Base-by-base conservation (phyloP, 2,888 invertebrate genomes). In the Tridacna gigas region DNA sequence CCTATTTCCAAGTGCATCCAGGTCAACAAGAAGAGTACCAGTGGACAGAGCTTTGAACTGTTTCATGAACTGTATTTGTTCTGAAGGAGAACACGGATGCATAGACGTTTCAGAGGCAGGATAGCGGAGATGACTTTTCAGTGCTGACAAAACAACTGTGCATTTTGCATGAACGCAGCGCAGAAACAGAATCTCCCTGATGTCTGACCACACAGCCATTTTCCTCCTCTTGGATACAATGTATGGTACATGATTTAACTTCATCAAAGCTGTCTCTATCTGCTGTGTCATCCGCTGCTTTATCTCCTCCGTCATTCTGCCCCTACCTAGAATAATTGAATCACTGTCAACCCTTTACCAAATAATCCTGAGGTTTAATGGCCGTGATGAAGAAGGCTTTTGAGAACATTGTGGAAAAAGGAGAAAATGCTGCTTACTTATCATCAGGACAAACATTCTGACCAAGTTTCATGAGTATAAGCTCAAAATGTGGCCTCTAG, bases 121-220 rank as follows among this genome's bases (percentile, higher is more conserved):
- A 56, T 86, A 89, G n/a, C 81, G 79, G 13, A 89, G 61, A 26
- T 84, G 77, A 13, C 71, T 66, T 66, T 90, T 90, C 65, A 91
- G 66, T 0, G 86, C 89, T 28, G 82, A 83, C 26, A 90, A 73
- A 18, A 91, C 90, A n/a, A 90, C 86, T 47, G 80, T 73, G 76
- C 91, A 91, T 0, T 75, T 45, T 11, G 79, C 74, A 74, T 86
- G 80, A 12, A 88, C 77, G 63, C 91, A 91, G 51, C 86, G 84
- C 4, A 90, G 83, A 28, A 91, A 89, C 15, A 90, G 74, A 0
- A 88, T 76, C 77, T 91, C 91, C 56, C 86, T 89, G 5, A 91
- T 65, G 77, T 91, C 90, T 0, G 89, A 84, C 90, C 91, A 91
- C 15, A 86, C 83, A 0, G 86, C 89, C 86, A 91, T 86, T 25